Conservation (phyloP, 2,113 vertebrate species). For the Antennarius striatus region DNA sequence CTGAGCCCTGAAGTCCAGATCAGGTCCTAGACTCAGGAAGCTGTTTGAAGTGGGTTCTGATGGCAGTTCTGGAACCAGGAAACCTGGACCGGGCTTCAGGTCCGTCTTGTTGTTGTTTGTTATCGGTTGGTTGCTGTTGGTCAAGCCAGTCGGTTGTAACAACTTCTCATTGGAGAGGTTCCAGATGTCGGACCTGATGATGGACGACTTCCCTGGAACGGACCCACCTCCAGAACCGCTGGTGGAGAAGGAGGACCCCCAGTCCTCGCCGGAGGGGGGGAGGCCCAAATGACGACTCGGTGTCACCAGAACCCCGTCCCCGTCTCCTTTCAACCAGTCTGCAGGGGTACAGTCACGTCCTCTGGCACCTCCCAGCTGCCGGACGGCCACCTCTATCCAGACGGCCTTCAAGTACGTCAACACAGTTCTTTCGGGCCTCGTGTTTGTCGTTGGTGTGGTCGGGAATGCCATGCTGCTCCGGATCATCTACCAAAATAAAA, state of each 20-base stretch:
- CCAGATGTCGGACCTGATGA: not conserved
- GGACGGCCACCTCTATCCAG: constrained; percentile 77
- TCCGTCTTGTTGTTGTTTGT: too few species aligned
- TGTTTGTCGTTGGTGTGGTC: constrained; percentile 90
- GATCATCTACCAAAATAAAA: constrained; percentile 95
- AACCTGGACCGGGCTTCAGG: too few species aligned
- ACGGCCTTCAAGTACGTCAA: constrained; percentile 89
- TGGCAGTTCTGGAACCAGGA: too few species aligned
- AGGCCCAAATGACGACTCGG: not conserved
- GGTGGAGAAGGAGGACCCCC: not conserved
- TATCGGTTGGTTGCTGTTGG: too few species aligned
- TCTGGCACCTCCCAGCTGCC: constrained; percentile 61
- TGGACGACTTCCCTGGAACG: too few species aligned
- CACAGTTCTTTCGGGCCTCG: constrained; percentile 85
- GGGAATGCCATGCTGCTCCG: constrained; percentile 90
- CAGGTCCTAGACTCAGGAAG: too few species aligned
- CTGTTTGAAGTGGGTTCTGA: too few species aligned
- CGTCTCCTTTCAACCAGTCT: constrained; percentile 31
- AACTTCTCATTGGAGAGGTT: too few species aligned
- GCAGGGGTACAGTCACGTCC: accelerated
- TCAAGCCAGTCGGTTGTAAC: too few species aligned
- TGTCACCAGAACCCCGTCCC: not conserved
- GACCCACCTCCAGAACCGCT: too few species aligned
- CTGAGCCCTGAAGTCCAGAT: too few species aligned
- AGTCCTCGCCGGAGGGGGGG: not conserved